Conservation (phyloP, 2,888 invertebrate genomes). For the Caradrina kadenii region DNA sequence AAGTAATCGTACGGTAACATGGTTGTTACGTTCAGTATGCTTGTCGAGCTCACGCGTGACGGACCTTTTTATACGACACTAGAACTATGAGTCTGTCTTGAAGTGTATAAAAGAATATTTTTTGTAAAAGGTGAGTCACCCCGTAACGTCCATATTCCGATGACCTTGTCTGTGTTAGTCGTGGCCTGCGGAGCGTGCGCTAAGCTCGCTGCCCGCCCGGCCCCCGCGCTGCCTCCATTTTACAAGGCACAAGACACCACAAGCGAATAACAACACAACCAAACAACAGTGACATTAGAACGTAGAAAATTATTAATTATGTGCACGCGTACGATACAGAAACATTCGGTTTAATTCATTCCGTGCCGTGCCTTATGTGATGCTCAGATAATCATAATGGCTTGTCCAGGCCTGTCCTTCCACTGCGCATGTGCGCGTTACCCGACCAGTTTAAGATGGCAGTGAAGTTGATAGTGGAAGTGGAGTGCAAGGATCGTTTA, state of each 20-base stretch:
- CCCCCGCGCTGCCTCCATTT: constrained; percentile 40
- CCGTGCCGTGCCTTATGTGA: constrained; percentile 32
- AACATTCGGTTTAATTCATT: constrained; percentile 30
- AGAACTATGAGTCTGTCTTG: constrained; percentile 24
- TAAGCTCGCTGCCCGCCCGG: constrained; percentile 59
- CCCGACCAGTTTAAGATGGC: constrained; percentile 59
- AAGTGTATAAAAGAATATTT: constrained; percentile 34
- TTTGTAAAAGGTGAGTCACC: constrained; percentile 68
- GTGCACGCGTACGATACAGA: constrained; percentile 30
- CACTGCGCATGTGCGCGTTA: constrained; percentile 76
- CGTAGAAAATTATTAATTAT: constrained; percentile 17
- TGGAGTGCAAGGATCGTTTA: constrained; percentile 45
- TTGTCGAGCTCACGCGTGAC: constrained; percentile 28
- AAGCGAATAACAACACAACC: constrained; percentile 15
- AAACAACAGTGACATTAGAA: constrained; percentile 28
- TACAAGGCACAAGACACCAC: constrained; percentile 2
- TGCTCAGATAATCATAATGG: constrained; percentile 47
- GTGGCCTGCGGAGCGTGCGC: constrained; percentile 71
- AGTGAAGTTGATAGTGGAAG: constrained; percentile 52
- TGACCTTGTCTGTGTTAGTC: constrained; percentile 75
- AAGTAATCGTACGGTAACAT: background rate
- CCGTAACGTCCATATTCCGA: constrained; percentile 63
- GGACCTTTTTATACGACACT: constrained; percentile 42
- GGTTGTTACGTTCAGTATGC: constrained; percentile 39
- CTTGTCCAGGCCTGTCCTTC: constrained; percentile 28